These are phyloP conservation scores for Aythya fuligula DNA, from an alignment of 2,797 vertebrate species.

Conservation along the genomic window DNA sequence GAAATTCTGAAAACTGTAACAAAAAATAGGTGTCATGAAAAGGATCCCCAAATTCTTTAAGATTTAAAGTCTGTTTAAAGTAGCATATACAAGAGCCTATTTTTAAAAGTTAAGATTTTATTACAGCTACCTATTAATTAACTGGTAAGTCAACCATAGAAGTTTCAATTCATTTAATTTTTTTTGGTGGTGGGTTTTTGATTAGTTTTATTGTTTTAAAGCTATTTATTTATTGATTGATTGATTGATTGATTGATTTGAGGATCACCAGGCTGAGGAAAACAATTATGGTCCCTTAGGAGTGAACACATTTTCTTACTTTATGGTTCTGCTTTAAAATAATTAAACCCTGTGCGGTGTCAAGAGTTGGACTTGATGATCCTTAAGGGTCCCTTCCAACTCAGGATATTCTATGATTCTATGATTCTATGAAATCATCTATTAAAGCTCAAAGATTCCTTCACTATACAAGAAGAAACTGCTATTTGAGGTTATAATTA, in stretches of 20 bases:
- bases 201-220: background rate
- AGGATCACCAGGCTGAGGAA: background rate
- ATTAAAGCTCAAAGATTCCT: background rate
- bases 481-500: background rate
- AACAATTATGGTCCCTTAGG: background rate
- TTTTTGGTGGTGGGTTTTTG: background rate
- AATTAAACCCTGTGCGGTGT: too few relatives aligned
- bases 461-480: background rate
- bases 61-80: background rate
- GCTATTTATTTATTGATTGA: background rate
- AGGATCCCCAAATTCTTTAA: background rate
- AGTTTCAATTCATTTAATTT: background rate
- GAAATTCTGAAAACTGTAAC: conserved; percentile 90
- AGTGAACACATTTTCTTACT: background rate
- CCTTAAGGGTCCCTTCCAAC: too few relatives aligned
- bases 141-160: background rate
- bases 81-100: background rate
- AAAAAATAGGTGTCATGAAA: conserved; percentile 56
- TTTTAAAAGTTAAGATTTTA: background rate
- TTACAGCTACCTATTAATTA: background rate
- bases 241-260: background rate
- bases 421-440: too few relatives aligned
- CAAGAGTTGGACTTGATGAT: too few relatives aligned
- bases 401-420: too few relatives aligned
- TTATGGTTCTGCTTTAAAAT: background rate